phyloP scores from a whole-genome alignment of 2,797 vertebrate genomes.

The Eutrigla gurnardus region DNA sequence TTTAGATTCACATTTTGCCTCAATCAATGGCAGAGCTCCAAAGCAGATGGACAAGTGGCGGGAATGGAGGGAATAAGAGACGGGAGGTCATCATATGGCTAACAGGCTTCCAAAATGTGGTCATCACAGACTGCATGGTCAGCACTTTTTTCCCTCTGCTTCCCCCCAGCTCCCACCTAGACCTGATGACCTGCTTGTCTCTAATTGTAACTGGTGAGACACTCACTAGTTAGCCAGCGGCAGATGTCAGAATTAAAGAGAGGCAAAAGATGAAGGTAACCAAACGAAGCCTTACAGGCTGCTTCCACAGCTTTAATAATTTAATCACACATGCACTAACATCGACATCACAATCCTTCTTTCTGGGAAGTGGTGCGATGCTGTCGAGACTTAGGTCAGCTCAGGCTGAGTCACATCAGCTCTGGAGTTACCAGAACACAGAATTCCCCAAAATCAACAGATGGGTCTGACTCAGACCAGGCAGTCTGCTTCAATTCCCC shows the following conservation, averaged over 20 bases:
- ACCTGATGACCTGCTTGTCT: slow-evolving; percentile 41
- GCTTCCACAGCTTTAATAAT: slow-evolving; percentile 22
- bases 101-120: slow-evolving; percentile 49
- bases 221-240: slow-evolving; percentile 20
- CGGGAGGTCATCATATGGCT: slow-evolving; percentile 41
- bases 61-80: too few species aligned
- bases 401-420: slow-evolving; percentile 70
- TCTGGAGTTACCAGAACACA: slow-evolving; percentile 63
- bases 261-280: slow-evolving; percentile 22
- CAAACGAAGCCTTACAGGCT: background rate
- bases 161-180: slow-evolving; percentile 38
- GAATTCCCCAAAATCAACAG: slow-evolving; percentile 64
- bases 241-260: slow-evolving; percentile 3
- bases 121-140: slow-evolving; percentile 54
- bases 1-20: slow-evolving; percentile 25
- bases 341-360: slow-evolving; percentile 36
- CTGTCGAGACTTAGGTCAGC: slow-evolving; percentile 45
- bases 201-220: slow-evolving; percentile 26
- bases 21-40: too few species aligned
- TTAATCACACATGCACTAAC: slow-evolving; percentile 20
- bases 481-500: slow-evolving; percentile 56
- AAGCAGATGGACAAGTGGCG: too few species aligned
- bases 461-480: slow-evolving; percentile 69
- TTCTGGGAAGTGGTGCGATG: slow-evolving; percentile 69
- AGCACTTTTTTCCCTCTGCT: slow-evolving; percentile 52